phyloP scores from a whole-genome alignment of 2,888 invertebrate genomes.

The Ennomos quercinarius region DNA sequence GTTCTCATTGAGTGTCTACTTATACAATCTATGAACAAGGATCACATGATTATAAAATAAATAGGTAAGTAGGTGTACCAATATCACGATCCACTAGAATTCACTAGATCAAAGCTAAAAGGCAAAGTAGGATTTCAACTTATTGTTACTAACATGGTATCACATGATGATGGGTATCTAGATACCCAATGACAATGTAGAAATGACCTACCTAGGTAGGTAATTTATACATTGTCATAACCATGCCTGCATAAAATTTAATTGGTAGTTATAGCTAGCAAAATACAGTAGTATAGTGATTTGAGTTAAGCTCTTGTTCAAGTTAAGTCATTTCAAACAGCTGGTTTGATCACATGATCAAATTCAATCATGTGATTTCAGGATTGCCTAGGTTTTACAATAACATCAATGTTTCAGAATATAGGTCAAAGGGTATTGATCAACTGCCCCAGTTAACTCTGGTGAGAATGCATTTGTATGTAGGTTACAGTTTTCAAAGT shows the following conservation, averaged over 20 bases:
- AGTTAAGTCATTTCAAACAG: conserved; percentile 42
- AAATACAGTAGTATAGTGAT: conserved; percentile 5
- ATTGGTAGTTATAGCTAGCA: neutral
- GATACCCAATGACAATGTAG: too few relatives aligned
- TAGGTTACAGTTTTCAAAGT: conserved; percentile 15
- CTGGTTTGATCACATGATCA: conserved; percentile 68
- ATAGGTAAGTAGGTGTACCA: neutral
- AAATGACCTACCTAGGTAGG: too few relatives aligned
- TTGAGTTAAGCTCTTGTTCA: conserved; percentile 16
- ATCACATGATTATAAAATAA: conserved; percentile 17
- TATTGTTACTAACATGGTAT: too few relatives aligned
- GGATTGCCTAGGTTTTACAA: conserved; percentile 6
- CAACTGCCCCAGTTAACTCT: conserved; percentile 15
- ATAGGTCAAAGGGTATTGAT: conserved; percentile 20
- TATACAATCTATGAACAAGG: neutral
- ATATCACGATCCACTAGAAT: too few relatives aligned
- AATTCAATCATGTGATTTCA: conserved; percentile 65
- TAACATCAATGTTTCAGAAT: neutral
- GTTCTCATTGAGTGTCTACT: too few relatives aligned
- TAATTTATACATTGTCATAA: too few relatives aligned
- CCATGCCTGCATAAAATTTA: too few relatives aligned
- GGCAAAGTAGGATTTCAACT: too few relatives aligned
- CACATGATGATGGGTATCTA: too few relatives aligned
- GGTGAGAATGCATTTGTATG: conserved; percentile 4
- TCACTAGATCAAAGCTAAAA: too few relatives aligned